phyloP scores from a whole-genome alignment of 2,797 vertebrate genomes.

The Thamnophis elegans region DNA sequence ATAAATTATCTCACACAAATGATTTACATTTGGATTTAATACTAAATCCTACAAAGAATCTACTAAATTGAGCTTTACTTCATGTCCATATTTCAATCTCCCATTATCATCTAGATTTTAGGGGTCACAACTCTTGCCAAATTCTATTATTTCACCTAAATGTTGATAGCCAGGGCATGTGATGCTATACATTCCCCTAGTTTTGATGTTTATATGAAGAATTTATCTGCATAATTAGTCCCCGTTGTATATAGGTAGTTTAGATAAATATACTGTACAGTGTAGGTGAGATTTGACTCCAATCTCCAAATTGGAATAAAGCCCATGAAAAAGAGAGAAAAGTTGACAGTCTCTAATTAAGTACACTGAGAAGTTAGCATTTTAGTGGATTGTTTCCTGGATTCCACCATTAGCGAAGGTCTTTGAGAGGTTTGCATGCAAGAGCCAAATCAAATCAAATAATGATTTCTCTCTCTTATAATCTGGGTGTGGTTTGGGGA shows the following conservation, averaged over 20 bases:
- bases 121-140: neutral
- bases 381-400: neutral
- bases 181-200: neutral
- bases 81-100: neutral
- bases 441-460: neutral
- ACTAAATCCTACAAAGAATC: neutral
- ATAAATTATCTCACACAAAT: neutral
- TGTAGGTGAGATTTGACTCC: neutral
- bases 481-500: neutral
- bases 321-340: neutral
- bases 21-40: neutral
- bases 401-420: neutral
- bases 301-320: neutral
- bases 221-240: neutral
- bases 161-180: neutral
- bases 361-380: neutral
- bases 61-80: neutral
- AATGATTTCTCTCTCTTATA: neutral
- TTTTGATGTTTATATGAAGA: neutral
- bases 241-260: neutral
- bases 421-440: neutral
- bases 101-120: neutral
- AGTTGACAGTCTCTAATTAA: neutral
- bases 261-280: neutral
- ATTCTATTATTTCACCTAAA: neutral